Evolutionary conservation across 2,797 vertebrate genomes (phyloP).

Genomic region (Masticophis lateralis): DNA sequence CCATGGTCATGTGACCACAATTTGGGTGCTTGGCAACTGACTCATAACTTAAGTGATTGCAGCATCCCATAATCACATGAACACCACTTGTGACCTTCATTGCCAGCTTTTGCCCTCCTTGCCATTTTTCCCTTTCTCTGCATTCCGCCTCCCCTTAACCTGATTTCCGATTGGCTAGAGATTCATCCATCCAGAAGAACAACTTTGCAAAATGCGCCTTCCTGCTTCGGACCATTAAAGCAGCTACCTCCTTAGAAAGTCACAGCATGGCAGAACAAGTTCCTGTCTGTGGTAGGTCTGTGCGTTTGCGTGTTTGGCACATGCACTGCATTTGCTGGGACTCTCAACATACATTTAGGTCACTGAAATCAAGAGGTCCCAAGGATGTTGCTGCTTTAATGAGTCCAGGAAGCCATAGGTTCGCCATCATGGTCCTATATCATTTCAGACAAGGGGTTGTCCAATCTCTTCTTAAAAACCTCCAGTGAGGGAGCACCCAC

Average conservation of each 20-base stretch:
- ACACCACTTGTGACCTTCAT: not conserved
- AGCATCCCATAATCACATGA: not conserved
- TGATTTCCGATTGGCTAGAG: too few species aligned
- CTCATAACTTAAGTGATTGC: not conserved
- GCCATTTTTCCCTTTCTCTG: not conserved
- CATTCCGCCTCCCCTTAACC: not conserved
- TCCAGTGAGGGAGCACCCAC: not conserved
- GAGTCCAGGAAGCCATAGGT: not conserved
- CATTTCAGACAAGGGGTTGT: not conserved
- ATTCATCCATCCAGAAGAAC: rapidly evolving
- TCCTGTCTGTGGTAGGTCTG: not conserved
- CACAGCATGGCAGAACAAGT: not conserved
- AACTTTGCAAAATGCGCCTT: not conserved
- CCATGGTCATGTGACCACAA: not conserved
- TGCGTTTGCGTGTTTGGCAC: not conserved
- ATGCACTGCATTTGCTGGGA: not conserved
- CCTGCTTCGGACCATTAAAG: not conserved
- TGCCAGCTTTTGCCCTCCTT: not conserved
- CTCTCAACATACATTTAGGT: not conserved
- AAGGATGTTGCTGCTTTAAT: not conserved
- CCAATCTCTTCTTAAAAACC: not conserved
- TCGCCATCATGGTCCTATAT: not conserved
- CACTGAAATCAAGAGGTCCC: not conserved
- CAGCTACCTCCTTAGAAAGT: not conserved
- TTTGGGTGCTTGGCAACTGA: not conserved